phyloP scores from a whole-genome alignment of 2,113 vertebrate species.

The Clarias macrocephalus region DNA sequence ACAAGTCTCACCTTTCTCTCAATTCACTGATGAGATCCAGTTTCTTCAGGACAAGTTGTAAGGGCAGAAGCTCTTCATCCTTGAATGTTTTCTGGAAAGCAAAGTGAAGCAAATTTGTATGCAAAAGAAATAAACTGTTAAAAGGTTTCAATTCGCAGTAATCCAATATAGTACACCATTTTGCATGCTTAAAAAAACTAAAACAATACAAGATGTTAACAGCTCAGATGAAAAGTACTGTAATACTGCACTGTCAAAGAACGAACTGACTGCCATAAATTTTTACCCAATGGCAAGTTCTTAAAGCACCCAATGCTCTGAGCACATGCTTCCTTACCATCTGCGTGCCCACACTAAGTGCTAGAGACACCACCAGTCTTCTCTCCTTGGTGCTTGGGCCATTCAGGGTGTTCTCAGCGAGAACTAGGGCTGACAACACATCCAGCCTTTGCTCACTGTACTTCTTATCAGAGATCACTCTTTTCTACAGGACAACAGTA shows the following conservation, averaged over 20 bases:
- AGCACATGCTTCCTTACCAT: constrained; percentile 76
- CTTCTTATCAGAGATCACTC: constrained; percentile 98
- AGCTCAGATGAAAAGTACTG: not conserved
- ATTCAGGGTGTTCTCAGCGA: constrained; percentile 91
- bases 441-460: constrained; percentile 97
- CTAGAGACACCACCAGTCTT: constrained; percentile 86
- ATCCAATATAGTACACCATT: not conserved
- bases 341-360: constrained; percentile 93
- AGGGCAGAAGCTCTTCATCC: constrained; percentile 90
- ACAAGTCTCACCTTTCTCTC: constrained; percentile 74
- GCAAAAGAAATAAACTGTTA: not conserved
- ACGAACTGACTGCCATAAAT: not conserved
- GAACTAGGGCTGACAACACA: constrained; percentile 91
- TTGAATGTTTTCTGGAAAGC: constrained; percentile 91
- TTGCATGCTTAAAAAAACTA: too few relatives aligned
- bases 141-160: not conserved
- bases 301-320: not conserved
- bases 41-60: constrained; percentile 94
- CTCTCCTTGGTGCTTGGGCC: constrained; percentile 94
- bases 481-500: constrained; percentile 79
- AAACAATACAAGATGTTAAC: not conserved
- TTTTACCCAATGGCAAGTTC: not conserved
- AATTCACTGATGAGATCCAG: constrained; percentile 95
- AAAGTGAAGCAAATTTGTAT: not conserved
- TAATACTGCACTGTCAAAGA: not conserved